phyloP scores from a whole-genome alignment of 2,797 vertebrate genomes.

The Betta splendens region DNA sequence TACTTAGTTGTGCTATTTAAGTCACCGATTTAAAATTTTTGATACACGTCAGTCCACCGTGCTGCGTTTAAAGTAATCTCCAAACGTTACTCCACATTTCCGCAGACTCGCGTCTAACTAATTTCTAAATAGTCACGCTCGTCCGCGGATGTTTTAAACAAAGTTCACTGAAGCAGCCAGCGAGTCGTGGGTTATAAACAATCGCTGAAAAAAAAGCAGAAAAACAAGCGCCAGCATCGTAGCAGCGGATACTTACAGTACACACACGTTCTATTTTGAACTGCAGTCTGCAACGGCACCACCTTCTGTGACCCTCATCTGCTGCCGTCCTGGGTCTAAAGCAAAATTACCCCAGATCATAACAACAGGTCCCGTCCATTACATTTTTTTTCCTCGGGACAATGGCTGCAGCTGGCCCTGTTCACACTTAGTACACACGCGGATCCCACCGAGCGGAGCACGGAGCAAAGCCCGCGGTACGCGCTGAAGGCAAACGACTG shows the following conservation, averaged over 20 bases:
- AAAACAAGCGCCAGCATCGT: no score
- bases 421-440: constrained; percentile 56
- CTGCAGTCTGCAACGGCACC: constrained; percentile 59
- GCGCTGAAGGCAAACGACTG: constrained; percentile 38
- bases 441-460: constrained; percentile 54
- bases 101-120: no score
- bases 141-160: constrained; percentile 8
- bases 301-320: constrained; percentile 78
- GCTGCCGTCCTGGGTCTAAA: constrained; percentile 71
- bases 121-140: not conserved
- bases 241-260: constrained; percentile 65
- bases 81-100: constrained; percentile 9
- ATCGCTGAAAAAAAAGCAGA: no score
- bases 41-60: not conserved
- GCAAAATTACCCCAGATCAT: constrained; percentile 79
- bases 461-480: constrained; percentile 27
- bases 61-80: constrained; percentile 2
- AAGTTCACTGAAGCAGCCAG: not conserved
- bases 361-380: constrained; percentile 81
- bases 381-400: constrained; percentile 63
- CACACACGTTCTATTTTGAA: constrained; percentile 55
- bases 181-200: not conserved
- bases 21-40: not conserved
- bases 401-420: constrained; percentile 60
- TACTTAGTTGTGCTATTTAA: not conserved